Percentiles rank a stretch among this genome's conserved stretches.
These are phyloP conservation scores for Heliconius eleuchia DNA, from an alignment of 1,140 invertebrate genomes.

Conservation along the genomic window DNA sequence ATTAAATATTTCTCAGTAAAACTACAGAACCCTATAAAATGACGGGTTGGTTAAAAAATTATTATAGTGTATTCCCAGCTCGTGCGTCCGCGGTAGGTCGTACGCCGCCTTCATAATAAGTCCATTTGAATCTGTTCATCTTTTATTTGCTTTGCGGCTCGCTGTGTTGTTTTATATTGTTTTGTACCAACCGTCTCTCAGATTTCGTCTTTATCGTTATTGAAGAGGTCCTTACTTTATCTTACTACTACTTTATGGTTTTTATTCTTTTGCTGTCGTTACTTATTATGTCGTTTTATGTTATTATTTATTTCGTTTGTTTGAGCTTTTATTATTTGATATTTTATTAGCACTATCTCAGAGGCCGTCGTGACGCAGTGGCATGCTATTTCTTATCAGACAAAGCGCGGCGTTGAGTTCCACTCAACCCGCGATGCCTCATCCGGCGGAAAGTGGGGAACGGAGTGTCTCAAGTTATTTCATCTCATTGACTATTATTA, in stretches of 20 bases:
- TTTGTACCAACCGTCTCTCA: conserved; percentile 21
- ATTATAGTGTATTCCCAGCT: conserved; percentile 36
- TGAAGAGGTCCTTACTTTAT: conserved; percentile 5
- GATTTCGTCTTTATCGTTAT: conserved; percentile 27
- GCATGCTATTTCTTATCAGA: no score
- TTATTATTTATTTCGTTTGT: not conserved
- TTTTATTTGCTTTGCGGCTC: conserved; percentile 43
- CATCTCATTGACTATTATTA: no score
- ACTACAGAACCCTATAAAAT: not conserved
- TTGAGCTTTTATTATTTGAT: conserved; percentile 4
- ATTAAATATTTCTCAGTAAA: not conserved
- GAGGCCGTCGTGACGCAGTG: no score
- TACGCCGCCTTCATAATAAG: conserved; percentile 58
- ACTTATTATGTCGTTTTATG: not conserved
- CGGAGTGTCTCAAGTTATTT: no score
- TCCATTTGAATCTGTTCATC: conserved; percentile 61
- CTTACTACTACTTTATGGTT: not conserved
- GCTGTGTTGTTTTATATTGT: conserved; percentile 22
- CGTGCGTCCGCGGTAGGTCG: conserved; percentile 54
- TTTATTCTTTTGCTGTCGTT: not conserved
- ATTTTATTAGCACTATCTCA: no score
- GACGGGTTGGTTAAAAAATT: conserved; percentile 23
- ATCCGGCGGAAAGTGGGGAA: no score
- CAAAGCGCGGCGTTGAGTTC: no score
- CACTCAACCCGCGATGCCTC: no score